Base-by-base conservation (phyloP, 2,113 vertebrate species). In the Microtus pennsylvanicus region DNA sequence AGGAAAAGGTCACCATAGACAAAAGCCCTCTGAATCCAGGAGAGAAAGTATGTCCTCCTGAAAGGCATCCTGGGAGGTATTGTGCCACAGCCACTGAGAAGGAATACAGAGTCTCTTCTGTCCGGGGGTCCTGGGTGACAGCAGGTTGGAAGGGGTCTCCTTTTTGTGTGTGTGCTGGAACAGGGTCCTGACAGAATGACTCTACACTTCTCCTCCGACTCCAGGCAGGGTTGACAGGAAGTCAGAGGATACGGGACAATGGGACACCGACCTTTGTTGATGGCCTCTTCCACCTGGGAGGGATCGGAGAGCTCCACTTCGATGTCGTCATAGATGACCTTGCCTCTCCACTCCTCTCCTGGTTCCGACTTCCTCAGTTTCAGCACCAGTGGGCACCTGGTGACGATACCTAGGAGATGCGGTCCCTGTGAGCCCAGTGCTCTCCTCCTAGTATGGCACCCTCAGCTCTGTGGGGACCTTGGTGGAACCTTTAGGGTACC, bases 341-440 rank as follows among this genome's bases (percentile, higher is more conserved):
- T 80, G 75, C 74, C 82, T 3, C 3, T 87, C 94, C 94, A 95
- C 65, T 16, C 5, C 1, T 72, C 42, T 24, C 47, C 94, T 19
- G 12, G 65, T 8, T 45, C 4, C 75, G 87, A 65, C 42, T 63
- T 91, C 89, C 38, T 95, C 82, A 95, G 21, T 4, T 55, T 87
- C 52, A 95, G 75, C 75, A 87, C 94, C 65, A 95, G 94, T 9
- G 94, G 94, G 35, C 82, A 91, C 55, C 89, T 70, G 16, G 89
- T 95, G 33, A 95, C 89, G 0, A 95, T 83, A 8, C 89, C 89
- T 95, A 13, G 35, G 75, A 35, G 33, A 8, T 14, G 50, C 63
- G 8, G 1, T 14, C 5, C 7, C 1, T 6, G 21, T 87, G 38
- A 87, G 33, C 7, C 22, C 42, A 42, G 42, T 42, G 42, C 42